Conservation (phyloP, 2,113 vertebrate species). For the Epinephelus fuscoguttatus region DNA sequence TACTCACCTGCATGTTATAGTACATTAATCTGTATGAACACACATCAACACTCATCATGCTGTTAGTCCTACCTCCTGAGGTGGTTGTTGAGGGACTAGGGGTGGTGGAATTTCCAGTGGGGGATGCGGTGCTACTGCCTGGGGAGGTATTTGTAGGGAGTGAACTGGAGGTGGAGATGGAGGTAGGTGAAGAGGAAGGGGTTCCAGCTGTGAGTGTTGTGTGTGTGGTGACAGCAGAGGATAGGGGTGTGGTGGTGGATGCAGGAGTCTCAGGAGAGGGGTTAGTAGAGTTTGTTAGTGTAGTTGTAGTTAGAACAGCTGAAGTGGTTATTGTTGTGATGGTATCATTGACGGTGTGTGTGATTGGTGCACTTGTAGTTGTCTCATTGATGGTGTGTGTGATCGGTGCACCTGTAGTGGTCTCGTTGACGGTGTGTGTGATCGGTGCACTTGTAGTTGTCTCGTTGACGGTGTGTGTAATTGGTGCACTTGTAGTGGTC, state of each 20-base stretch:
- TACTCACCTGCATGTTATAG: constrained; percentile 15
- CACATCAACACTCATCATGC: constrained; percentile 27
- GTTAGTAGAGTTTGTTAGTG: constrained; percentile 36
- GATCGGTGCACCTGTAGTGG: neutral
- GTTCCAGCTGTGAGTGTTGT: constrained; percentile 46
- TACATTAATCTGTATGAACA: constrained; percentile 21
- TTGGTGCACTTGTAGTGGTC: neutral
- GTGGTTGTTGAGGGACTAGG: constrained; percentile 58
- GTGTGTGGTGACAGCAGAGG: constrained; percentile 19
- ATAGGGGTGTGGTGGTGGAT: constrained; percentile 6
- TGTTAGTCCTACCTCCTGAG: constrained; percentile 68
- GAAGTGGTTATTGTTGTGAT: neutral
- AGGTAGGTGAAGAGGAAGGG: constrained; percentile 46
- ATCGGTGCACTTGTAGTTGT: neutral
- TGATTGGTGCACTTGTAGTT: neutral
- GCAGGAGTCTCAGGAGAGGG: constrained; percentile 24
- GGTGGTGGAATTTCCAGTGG: constrained; percentile 52
- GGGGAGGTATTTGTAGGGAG: constrained; percentile 47
- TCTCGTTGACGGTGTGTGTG: neutral
- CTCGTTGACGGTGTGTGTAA: neutral
- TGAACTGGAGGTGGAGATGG: constrained; percentile 53
- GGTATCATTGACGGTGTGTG: neutral
- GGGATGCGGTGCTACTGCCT: constrained; percentile 50
- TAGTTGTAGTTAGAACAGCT: constrained; percentile 11
- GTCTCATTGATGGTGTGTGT: neutral